Conservation (phyloP, 2,888 invertebrate genomes). For the Gisinianus flammeolus region DNA sequence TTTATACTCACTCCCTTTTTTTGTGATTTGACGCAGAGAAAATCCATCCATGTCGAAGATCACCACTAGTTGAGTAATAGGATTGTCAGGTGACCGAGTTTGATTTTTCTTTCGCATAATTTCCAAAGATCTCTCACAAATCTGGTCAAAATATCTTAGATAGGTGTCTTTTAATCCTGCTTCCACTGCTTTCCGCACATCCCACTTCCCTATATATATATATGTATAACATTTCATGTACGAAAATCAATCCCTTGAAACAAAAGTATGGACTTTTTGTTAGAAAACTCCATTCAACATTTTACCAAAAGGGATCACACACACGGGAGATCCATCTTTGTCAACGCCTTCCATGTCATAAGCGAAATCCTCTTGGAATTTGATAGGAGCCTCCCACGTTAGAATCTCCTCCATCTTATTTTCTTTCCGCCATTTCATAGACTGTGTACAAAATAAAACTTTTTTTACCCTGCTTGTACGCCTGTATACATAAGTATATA, state of each 20-base stretch:
- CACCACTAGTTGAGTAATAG: constrained; percentile 25
- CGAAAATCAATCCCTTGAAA: background rate
- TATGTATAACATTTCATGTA: no score
- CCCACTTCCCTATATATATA: background rate
- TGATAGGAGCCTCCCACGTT: constrained; percentile 10
- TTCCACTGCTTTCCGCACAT: constrained; percentile 14
- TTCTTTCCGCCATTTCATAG: constrained; percentile 23
- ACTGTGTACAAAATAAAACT: constrained; percentile 12
- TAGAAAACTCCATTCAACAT: background rate
- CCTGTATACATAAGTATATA: no score
- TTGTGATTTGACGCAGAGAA: constrained; percentile 20
- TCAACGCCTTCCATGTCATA: constrained; percentile 16
- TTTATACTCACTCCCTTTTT: constrained; percentile 17
- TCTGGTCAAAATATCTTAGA: constrained; percentile 15
- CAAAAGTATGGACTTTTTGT: no score
- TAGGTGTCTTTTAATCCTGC: constrained; percentile 16
- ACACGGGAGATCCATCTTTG: constrained; percentile 5
- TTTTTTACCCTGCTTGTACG: background rate
- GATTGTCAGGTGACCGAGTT: background rate
- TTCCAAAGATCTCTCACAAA: background rate
- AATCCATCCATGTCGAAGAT: constrained; percentile 32
- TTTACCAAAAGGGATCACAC: background rate
- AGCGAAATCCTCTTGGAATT: constrained; percentile 20
- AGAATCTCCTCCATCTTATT: constrained; percentile 1
- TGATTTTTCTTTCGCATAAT: constrained; percentile 19